These are phyloP conservation scores for Drosophila prolongata DNA, from an alignment of 2,888 invertebrate species.

Conservation along the genomic window DNA sequence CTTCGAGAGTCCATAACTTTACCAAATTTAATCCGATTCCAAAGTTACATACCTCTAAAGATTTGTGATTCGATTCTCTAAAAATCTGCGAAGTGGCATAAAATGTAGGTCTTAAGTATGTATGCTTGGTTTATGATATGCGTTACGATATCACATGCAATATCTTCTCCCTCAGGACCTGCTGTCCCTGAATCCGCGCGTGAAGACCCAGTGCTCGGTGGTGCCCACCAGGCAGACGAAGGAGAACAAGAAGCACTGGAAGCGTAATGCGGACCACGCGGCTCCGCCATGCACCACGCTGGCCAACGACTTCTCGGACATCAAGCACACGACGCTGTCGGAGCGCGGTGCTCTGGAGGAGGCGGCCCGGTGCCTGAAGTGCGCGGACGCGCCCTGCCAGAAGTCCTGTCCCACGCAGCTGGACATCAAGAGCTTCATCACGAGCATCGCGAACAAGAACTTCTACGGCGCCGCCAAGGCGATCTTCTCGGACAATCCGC, in stretches of 20 bases:
- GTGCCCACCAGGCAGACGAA: slow-evolving; percentile 95
- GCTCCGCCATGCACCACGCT: slow-evolving; percentile 87
- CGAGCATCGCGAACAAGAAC: slow-evolving; percentile 98
- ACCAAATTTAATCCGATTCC: no score
- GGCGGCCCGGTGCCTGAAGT: slow-evolving; percentile 94
- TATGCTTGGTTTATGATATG: no score
- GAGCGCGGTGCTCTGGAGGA: slow-evolving; percentile 97
- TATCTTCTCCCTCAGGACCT: slow-evolving; percentile 88
- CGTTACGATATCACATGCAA: no score
- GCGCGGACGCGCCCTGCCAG: slow-evolving; percentile 98
- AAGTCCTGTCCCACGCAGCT: slow-evolving; percentile 99
- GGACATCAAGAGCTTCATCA: slow-evolving; percentile 98
- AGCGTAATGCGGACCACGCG: slow-evolving; percentile 94
- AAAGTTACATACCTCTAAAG: no score
- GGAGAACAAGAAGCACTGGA: slow-evolving; percentile 96
- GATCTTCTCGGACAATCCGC: slow-evolving; percentile 98
- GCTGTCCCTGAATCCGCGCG: slow-evolving; percentile 93
- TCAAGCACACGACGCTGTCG: slow-evolving; percentile 98
- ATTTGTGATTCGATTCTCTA: no score
- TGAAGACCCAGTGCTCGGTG: slow-evolving; percentile 90
- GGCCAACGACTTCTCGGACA: slow-evolving; percentile 96
- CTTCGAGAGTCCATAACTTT: no score
- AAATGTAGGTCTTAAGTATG: no score
- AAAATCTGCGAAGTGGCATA: no score
- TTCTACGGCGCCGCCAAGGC: slow-evolving; percentile 98